A percentile compares a stretch with the other conserved stretches of the same genome.
phyloP scores from a whole-genome alignment of 2,113 vertebrate species.

The Peromyscus californicus region DNA sequence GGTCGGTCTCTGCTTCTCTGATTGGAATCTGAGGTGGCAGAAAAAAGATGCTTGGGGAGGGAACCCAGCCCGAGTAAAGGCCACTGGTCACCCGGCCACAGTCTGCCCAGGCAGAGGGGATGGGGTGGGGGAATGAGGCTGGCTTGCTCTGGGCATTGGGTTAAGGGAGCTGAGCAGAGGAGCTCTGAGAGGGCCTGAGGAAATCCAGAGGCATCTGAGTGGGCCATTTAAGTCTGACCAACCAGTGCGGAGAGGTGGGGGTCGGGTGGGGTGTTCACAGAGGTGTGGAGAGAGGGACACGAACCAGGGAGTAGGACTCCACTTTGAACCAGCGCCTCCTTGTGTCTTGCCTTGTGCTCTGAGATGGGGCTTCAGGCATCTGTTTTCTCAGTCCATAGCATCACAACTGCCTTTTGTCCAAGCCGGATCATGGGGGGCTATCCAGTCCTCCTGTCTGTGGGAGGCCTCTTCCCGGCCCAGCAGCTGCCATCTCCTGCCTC shows the following conservation, averaged over 20 bases:
- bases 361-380: background rate
- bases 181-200: constrained; percentile 51
- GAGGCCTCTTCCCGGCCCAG: too few species aligned
- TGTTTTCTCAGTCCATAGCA: background rate
- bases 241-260: constrained; percentile 16
- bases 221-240: constrained; percentile 70
- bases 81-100: background rate
- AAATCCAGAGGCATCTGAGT: constrained; percentile 59
- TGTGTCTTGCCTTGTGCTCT: background rate
- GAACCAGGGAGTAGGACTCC: background rate
- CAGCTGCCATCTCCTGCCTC: background rate
- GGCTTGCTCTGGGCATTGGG: background rate
- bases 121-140: background rate
- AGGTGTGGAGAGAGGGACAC: background rate
- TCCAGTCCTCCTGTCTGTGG: background rate
- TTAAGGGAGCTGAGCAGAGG: background rate
- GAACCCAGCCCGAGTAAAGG: background rate
- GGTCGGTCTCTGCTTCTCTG: background rate
- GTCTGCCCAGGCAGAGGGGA: background rate
- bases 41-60: background rate
- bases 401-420: background rate
- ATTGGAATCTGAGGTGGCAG: constrained; percentile 7
- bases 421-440: background rate
- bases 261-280: background rate
- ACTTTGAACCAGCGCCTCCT: background rate